Evolutionary conservation across 2,888 invertebrate genomes (phyloP).

Genomic region (Neocrepidodera transversa): DNA sequence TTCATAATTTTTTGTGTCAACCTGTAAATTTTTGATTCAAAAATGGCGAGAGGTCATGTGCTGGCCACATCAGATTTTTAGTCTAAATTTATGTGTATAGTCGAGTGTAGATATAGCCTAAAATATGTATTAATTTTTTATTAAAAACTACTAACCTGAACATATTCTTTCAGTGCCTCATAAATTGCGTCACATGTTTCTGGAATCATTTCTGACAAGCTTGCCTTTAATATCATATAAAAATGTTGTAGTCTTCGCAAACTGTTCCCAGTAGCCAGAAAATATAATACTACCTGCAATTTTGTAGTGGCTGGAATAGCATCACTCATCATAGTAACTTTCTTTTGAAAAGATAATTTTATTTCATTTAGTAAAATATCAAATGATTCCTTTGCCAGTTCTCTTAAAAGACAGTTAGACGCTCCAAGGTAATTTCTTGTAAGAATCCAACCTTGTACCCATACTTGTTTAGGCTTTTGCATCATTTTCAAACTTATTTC

Average conservation of each 20-base stretch:
- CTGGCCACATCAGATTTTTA: too few relatives aligned
- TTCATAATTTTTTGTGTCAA: too few relatives aligned
- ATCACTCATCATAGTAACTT: background rate
- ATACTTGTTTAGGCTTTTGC: background rate
- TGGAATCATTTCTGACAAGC: background rate
- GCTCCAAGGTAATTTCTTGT: background rate
- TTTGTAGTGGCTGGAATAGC: slow-evolving; percentile 1
- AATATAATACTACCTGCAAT: background rate
- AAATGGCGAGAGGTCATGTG: too few relatives aligned
- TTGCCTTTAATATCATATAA: too few relatives aligned
- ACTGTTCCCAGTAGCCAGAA: background rate
- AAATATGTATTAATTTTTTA: too few relatives aligned
- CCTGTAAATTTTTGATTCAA: too few relatives aligned
- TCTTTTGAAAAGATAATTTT: background rate
- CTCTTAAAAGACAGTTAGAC: background rate
- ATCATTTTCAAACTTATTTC: background rate
- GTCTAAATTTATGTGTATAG: too few relatives aligned
- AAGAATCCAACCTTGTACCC: background rate
- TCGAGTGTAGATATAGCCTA: too few relatives aligned
- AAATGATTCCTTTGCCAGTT: background rate
- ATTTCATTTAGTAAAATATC: background rate
- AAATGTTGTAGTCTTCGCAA: too few relatives aligned
- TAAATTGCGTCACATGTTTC: slow-evolving; percentile 1
- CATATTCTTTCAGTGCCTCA: slow-evolving; percentile 2
- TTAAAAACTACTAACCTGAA: background rate